Conservation (phyloP, 2,113 vertebrate genomes). For the Corythaeola cristata region DNA sequence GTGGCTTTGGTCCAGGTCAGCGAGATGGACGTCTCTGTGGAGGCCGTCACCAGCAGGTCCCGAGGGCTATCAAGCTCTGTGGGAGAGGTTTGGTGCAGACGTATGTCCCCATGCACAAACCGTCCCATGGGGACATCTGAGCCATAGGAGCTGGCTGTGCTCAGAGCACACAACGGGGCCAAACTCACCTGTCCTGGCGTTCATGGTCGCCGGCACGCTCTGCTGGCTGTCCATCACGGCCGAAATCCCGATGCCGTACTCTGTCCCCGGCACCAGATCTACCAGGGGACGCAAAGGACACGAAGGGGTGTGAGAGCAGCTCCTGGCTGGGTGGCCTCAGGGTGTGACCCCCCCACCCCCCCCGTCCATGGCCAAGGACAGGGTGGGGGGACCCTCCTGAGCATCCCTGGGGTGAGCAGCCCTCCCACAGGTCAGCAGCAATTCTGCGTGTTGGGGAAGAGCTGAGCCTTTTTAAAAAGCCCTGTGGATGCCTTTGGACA, state of each 20-base stretch:
- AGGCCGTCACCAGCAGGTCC: conserved; percentile 89
- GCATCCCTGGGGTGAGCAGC: not conserved
- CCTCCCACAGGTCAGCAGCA: not conserved
- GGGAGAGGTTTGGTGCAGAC: not conserved
- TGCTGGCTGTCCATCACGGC: conserved; percentile 87
- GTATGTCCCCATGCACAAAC: not conserved
- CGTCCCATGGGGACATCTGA: not conserved
- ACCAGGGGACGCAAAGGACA: not conserved
- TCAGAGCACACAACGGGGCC: not conserved
- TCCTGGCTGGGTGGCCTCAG: not conserved
- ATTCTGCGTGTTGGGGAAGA: not conserved
- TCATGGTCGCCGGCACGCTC: conserved; percentile 95
- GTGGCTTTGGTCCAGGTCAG: conserved; percentile 88
- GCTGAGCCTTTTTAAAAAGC: not conserved
- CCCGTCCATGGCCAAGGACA: no score
- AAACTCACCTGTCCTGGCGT: conserved; percentile 92
- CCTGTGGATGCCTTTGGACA: not conserved
- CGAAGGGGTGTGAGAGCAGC: not conserved
- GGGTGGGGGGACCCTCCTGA: not conserved
- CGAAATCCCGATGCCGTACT: conserved; percentile 95
- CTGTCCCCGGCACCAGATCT: conserved; percentile 94
- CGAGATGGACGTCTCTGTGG: conserved; percentile 92
- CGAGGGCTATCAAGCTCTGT: conserved; percentile 90
- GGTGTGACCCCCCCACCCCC: not conserved
- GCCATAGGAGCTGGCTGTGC: not conserved